Evolutionary conservation across 2,888 invertebrate genomes (phyloP), one percentile per base, ranked within the genome.

Genomic region (Clusia tigrina): DNA sequence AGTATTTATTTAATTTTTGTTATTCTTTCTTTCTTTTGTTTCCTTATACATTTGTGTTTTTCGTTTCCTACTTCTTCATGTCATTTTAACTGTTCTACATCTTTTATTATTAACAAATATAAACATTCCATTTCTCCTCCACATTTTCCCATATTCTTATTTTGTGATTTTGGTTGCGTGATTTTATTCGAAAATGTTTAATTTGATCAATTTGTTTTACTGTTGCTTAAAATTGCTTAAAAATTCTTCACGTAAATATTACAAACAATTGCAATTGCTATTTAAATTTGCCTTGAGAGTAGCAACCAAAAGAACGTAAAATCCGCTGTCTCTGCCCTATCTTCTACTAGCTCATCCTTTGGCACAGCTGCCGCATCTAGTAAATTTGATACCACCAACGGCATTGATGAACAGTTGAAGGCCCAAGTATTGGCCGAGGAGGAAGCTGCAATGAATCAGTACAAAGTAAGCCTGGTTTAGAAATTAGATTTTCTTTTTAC

Each of bases 341-440:
- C 93, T 79, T 91, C 93, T 74, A 94, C 94, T 78, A 94, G 94
- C 80, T 91, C 91, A 73, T 92, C 94, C 67, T 95, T 95, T 86
- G 94, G 94, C 69, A 89, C 91, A 78, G 93, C 91, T 64, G 93
- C 91, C 59, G 89, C 90, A 54, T 91, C 91, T 61, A 87, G 90
- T 32, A 88, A 90, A 59, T 88, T 91, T 68, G 90, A 91, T 78
- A 82, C 87, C 81, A 86, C 89, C 67, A 91, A 91, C 77, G 91
- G 91, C 60, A 91, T 95, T 65, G 95, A 95, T 79, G 96, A 96
- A 79, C 89, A 89, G 61, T 86, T 96, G 64, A 90, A 91, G 78
- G 90, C 92, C 76, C 92, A 94, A 83, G 94, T 91, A 42, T 85
- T 99, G 65, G 97, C 97, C 25, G 97, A 98, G 81, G 98, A 99